Evolutionary conservation across 2,113 vertebrate species (phyloP).

Genomic region (Gavia stellata): DNA sequence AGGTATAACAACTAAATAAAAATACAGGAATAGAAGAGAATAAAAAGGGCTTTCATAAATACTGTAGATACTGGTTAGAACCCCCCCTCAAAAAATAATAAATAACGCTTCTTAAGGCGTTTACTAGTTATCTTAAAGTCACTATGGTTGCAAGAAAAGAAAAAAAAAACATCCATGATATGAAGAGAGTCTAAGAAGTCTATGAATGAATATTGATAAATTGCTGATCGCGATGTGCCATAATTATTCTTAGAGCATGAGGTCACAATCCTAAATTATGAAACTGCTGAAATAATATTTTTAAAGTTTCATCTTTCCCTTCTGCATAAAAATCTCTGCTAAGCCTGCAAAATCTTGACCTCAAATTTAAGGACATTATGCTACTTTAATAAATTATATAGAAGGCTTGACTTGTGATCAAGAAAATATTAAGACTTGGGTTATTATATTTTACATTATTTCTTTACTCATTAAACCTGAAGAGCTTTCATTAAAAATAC

Average conservation of each 20-base stretch:
- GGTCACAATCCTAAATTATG: slow-evolving; percentile 59
- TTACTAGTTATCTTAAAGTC: not conserved
- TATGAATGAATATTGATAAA: slow-evolving; percentile 52
- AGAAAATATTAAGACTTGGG: slow-evolving; percentile 59
- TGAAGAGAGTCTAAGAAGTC: not conserved
- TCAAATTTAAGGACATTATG: slow-evolving; percentile 65
- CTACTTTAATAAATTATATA: slow-evolving; percentile 67
- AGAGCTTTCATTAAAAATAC: slow-evolving; percentile 20
- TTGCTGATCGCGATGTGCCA: slow-evolving; percentile 12
- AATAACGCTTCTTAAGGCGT: not conserved
- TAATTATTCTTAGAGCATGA: slow-evolving; percentile 60
- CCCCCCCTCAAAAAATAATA: too few species aligned
- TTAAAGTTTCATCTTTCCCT: slow-evolving; percentile 67
- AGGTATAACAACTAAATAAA: not conserved
- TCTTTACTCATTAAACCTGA: slow-evolving; percentile 50
- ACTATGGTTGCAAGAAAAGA: not conserved
- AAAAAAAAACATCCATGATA: not conserved
- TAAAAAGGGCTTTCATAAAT: not conserved
- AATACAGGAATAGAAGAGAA: not conserved
- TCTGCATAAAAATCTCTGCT: slow-evolving; percentile 63
- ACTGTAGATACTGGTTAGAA: not conserved
- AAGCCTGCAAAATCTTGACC: slow-evolving; percentile 66
- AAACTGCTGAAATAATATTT: slow-evolving; percentile 72
- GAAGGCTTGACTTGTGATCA: slow-evolving; percentile 63
- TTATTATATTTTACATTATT: slow-evolving; percentile 39